phyloP scores from a whole-genome alignment of 2,113 vertebrate species.

The Leptocoma aspasia region DNA sequence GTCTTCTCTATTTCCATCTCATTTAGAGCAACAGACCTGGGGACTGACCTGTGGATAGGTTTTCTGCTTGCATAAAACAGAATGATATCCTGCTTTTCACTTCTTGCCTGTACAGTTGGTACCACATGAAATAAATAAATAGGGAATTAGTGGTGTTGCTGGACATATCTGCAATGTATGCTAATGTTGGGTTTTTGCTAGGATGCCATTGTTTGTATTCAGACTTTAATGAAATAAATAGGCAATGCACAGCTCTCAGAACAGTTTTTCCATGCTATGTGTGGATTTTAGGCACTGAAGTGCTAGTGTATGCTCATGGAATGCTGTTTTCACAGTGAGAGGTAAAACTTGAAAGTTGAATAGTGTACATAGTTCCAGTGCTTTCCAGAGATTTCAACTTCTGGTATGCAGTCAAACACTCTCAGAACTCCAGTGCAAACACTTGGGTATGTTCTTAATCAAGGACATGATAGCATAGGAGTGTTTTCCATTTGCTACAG shows the following conservation, averaged over 20 bases:
- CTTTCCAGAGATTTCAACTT: background rate
- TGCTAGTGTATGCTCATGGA: background rate
- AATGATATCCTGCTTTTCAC: background rate
- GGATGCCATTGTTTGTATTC: background rate
- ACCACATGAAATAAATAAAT: background rate
- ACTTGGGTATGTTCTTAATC: background rate
- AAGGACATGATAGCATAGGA: background rate
- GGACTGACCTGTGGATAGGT: background rate
- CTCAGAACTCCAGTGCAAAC: background rate
- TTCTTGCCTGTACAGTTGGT: background rate
- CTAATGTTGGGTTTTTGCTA: background rate
- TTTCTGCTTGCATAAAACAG: background rate
- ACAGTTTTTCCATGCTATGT: background rate
- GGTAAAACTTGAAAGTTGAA: background rate
- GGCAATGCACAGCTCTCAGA: background rate
- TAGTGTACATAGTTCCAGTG: background rate
- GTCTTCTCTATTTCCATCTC: background rate
- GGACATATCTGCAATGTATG: background rate
- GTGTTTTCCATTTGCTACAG: background rate
- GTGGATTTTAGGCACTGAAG: background rate
- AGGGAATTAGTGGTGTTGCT: background rate
- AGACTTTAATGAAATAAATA: background rate
- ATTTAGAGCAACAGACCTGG: background rate
- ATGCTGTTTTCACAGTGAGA: background rate
- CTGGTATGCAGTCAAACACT: background rate